phyloP scores from a whole-genome alignment of 2,888 invertebrate species.

The Tachina lurida region DNA sequence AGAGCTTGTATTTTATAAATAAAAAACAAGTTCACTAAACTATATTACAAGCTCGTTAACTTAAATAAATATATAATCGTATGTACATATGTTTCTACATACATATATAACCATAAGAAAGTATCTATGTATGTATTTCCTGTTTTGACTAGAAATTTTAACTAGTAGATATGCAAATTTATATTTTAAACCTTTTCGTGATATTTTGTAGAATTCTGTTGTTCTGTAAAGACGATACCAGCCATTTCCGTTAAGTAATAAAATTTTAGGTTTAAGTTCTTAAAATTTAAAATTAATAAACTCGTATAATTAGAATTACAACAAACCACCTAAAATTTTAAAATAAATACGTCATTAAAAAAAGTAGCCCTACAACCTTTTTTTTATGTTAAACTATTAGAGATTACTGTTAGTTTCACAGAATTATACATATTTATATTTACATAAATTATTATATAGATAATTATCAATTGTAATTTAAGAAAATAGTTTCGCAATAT shows the following conservation, averaged over 20 bases:
- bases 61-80: too few relatives aligned
- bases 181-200: slow-evolving; percentile 18
- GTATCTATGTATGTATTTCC: not conserved
- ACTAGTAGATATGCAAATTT: slow-evolving; percentile 21
- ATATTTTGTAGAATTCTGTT: slow-evolving; percentile 18
- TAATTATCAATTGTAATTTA: slow-evolving; percentile 48
- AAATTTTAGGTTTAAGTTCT: slow-evolving; percentile 25
- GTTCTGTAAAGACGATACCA: slow-evolving; percentile 65
- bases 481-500: slow-evolving; percentile 8
- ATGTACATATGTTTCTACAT: too few relatives aligned
- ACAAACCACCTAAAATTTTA: slow-evolving; percentile 58
- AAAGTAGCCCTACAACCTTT: slow-evolving; percentile 52
- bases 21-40: not conserved
- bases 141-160: not conserved
- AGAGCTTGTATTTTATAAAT: not conserved
- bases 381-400: slow-evolving; percentile 29
- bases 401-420: slow-evolving; percentile 32
- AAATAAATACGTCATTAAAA: slow-evolving; percentile 20
- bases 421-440: slow-evolving; percentile 49
- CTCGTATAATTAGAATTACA: slow-evolving; percentile 30
- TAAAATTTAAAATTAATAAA: slow-evolving; percentile 23
- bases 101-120: too few relatives aligned
- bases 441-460: not conserved
- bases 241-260: slow-evolving; percentile 47
- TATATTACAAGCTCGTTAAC: not conserved